Base-by-base conservation (phyloP, 2,888 invertebrate species). In the Drosophila eohydei region DNA sequence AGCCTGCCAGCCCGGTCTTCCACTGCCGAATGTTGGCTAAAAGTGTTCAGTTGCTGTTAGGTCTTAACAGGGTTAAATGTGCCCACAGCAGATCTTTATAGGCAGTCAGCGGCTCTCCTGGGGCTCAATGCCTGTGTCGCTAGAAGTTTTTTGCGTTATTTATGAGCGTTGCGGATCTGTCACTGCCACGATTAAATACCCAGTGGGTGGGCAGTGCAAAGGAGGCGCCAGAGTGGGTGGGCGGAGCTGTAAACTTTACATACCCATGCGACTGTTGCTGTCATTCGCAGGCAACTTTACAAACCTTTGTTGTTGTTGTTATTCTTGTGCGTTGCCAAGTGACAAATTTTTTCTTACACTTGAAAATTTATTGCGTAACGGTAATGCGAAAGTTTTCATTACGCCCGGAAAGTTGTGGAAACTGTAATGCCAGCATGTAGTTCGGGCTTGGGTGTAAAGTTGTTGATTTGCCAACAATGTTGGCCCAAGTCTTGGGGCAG, bases 331-430 rank as follows among this genome's bases (percentile, higher is more conserved):
- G 44, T 61, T 63, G 62, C 44, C 77, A 46, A 83, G 66, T 78
- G 85, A 87, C 89, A 87, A 87, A 83, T 89, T 78, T 76, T 68
- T 68, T 65, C 48, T 16, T 63, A 52, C 71, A 68, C 74, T 84
- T 57, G 48, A 64, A 79, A 71, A 67, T 69, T 51, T 71, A 71
- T 85, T 80, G 73, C 90, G 83, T 71, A 78, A 81, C 83, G 63
- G 71, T 58, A 73, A 71, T 38, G 60, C 34, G 32, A 88, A 90
- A 89, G 67, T 83, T 83, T 79, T 65, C 72, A 72, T 75, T 69
- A 52, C 63, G 69, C 56, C 54, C 48, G 32, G 26, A 30, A 64
- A 56, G 64, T 63, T 67, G 56, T 43, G 50, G 52, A 54, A 75
- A 63, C 71, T 69, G 73, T 78, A 81, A 71, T 71, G 81, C 62